Evolutionary conservation across 1,140 invertebrate species (phyloP), one percentile per base, ranked within the genome.

Genomic region (Aphis craccivora): DNA sequence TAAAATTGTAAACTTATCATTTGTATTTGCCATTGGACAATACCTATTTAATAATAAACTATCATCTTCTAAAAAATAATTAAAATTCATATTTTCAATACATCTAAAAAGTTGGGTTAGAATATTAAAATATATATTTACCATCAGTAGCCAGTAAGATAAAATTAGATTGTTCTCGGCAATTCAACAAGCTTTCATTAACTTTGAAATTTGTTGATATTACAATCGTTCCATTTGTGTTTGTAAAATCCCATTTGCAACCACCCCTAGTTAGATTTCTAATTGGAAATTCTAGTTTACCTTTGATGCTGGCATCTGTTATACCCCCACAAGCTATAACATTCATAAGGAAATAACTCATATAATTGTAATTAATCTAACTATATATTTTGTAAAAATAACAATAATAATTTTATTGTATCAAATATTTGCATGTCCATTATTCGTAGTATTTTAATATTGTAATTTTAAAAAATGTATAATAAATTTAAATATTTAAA

Each of bases 261-360:
- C 37, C 4, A 92, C 48, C 51, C 51, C 1, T n/a, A 23, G 90
- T 35, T 51, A 83, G 1, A 51, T 92, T 37, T 25, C 1, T 20
- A 25, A 83, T 9, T 11, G 90, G 67, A 1, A 92, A 48, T 51
- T 43, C 35, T 9, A 92, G 1, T 25, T 30, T 60, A 25, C 76
- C 90, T 35, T 45, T 48, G 22, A 37, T 51, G 37, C n/a, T 92
- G 22, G 90, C 43, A 51, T 92, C 90, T 35, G 9, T 51, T 81
- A 30, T n/a, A 14, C 90, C 90, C 35, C 90, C 90, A 92, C 90
- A 92, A 48, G 83, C 90, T 92, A 83, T 37, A 92, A 90, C 5
- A 90, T 86, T 30, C n/a, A 30, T 86, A 83, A 83, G 40, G 9
- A 83, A 25, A 51, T 40, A 40, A 40, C 37, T 40, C 37, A 40